A percentile compares a stretch with the other conserved stretches of the same genome.
phyloP scores from a whole-genome alignment of 2,888 invertebrate genomes.

The Microdon myrmicae region DNA sequence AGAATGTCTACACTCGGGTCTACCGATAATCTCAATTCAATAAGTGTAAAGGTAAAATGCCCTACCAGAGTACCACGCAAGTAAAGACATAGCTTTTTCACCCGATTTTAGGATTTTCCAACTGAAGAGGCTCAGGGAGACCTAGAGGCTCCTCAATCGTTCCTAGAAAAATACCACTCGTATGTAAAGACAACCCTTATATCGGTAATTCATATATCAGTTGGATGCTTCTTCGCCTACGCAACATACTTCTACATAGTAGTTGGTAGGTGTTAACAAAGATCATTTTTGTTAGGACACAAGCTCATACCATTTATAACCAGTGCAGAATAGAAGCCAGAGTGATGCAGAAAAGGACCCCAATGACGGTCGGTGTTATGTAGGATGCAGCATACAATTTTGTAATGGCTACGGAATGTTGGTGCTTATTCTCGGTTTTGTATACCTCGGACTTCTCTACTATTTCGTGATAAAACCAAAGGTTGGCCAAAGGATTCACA shows the following conservation, averaged over 20 bases:
- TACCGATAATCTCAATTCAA: too few species aligned
- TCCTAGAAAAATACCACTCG: conserved; percentile 21
- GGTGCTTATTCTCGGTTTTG: conserved; percentile 71
- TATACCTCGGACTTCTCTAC: conserved; percentile 74
- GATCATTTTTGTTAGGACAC: background rate
- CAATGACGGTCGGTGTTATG: conserved; percentile 45
- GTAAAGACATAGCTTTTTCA: too few species aligned
- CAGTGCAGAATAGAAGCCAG: conserved; percentile 22
- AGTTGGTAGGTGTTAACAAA: conserved; percentile 55
- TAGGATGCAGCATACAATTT: conserved; percentile 60
- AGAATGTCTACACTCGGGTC: too few species aligned
- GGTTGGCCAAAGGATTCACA: conserved; percentile 59
- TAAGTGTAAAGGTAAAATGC: too few species aligned
- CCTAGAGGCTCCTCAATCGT: background rate
- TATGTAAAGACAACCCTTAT: conserved; percentile 48
- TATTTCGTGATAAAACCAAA: conserved; percentile 72
- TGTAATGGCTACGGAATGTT: conserved; percentile 81
- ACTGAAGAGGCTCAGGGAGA: conserved; percentile 23
- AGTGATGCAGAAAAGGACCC: background rate
- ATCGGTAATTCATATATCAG: conserved; percentile 56
- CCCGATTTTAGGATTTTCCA: conserved; percentile 19
- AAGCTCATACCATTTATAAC: background rate
- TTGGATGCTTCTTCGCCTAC: conserved; percentile 62
- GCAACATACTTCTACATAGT: conserved; percentile 61
- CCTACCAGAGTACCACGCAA: too few species aligned